A percentile compares a stretch with the other conserved stretches of the same genome.
These are phyloP conservation scores for Petrocephalus schoutedeni DNA, from an alignment of 2,797 vertebrate genomes.

Conservation along the genomic window DNA sequence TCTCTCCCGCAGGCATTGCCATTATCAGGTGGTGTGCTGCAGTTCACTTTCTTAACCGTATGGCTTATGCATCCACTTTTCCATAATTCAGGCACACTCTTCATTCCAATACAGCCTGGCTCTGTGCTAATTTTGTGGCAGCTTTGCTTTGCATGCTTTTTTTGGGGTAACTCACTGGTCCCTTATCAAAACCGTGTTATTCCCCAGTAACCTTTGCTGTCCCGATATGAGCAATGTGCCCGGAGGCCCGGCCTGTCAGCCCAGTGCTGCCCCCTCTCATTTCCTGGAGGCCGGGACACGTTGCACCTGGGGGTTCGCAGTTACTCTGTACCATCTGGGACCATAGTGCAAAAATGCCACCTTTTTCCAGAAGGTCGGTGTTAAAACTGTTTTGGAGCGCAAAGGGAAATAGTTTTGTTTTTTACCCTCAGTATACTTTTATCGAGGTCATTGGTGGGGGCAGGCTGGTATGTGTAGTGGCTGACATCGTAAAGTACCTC, in stretches of 20 bases:
- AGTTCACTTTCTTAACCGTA: not conserved
- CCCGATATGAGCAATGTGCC: not conserved
- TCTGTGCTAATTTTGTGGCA: not conserved
- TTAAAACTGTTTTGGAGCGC: not conserved
- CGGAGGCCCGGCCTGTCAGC: not conserved
- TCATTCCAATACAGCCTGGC: not conserved
- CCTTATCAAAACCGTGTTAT: not conserved
- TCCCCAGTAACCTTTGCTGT: constrained; percentile 8
- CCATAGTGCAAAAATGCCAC: constrained; percentile 5
- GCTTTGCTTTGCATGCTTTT: not conserved
- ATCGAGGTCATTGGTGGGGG: not conserved
- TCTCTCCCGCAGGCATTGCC: not conserved
- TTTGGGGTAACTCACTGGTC: not conserved
- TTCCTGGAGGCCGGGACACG: not conserved
- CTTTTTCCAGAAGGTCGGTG: not conserved
- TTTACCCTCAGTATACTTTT: not conserved
- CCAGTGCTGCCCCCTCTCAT: not conserved
- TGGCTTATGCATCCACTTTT: not conserved
- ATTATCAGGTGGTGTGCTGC: not conserved
- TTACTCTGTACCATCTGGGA: not conserved
- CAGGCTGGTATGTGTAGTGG: not conserved
- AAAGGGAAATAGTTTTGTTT: not conserved
- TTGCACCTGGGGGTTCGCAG: constrained; percentile 14
- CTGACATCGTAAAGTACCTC: not conserved
- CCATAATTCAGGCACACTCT: not conserved